These are phyloP conservation scores for Phrynocephalus guinanensis DNA, from an alignment of 2,797 vertebrate genomes.

Conservation along the genomic window DNA sequence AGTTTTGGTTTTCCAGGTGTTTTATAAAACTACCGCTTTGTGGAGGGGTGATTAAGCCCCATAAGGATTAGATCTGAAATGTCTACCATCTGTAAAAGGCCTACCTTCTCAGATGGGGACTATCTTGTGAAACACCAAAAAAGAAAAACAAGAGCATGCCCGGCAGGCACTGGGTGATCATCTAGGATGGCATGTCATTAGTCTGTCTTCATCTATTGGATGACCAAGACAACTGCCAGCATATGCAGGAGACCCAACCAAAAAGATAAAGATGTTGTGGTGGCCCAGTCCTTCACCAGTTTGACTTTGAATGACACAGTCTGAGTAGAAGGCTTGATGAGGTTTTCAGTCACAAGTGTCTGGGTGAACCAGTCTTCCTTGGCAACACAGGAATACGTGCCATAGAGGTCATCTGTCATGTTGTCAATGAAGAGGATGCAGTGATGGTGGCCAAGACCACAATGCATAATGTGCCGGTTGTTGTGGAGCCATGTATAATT, in stretches of 20 bases:
- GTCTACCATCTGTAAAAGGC: neutral
- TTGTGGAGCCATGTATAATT: constrained; percentile 78
- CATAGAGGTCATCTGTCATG: constrained; percentile 67
- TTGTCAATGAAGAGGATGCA: constrained; percentile 79
- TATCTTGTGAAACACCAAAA: neutral
- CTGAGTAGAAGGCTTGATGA: neutral
- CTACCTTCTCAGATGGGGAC: neutral
- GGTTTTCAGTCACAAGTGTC: neutral
- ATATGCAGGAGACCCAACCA: constrained; percentile 12
- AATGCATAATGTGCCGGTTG: constrained; percentile 69
- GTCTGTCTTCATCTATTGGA: neutral
- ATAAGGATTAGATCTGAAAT: neutral
- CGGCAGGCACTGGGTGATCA: neutral
- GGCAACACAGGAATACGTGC: constrained; percentile 74
- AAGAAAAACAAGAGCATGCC: neutral
- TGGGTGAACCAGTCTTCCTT: constrained; percentile 73
- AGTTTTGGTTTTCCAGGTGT: too few relatives aligned
- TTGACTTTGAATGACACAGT: fast-evolving
- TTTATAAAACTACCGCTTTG: neutral
- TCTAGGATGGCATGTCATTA: neutral
- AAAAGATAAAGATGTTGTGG: neutral
- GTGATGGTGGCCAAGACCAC: constrained; percentile 70
- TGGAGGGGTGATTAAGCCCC: neutral
- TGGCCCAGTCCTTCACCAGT: neutral
- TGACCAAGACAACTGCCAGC: neutral